A percentile compares a stretch with the other conserved stretches of the same genome.
Evolutionary conservation across 2,113 vertebrate genomes (phyloP).

Genomic region (Nettapus auritus): DNA sequence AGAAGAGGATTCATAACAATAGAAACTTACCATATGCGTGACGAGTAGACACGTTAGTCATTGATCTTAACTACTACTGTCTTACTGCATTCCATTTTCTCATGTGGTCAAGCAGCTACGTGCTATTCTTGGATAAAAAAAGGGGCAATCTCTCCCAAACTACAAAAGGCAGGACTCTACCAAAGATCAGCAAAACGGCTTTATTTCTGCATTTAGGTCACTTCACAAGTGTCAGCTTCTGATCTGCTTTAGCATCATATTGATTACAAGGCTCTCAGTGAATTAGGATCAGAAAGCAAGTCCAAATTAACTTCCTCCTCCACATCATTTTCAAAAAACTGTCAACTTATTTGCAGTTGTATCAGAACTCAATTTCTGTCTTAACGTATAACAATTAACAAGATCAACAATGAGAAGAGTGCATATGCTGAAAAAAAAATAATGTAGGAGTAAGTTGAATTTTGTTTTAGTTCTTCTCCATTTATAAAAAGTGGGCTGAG

Average conservation of each 20-base stretch:
- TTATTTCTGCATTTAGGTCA: background rate
- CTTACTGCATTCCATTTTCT: background rate
- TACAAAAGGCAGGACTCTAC: background rate
- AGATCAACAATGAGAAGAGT: background rate
- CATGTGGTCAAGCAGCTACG: fast-evolving
- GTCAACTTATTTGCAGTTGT: background rate
- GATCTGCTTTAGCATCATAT: background rate
- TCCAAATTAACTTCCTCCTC: background rate
- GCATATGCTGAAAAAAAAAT: background rate
- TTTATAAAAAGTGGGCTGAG: background rate
- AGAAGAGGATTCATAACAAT: background rate
- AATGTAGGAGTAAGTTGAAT: background rate
- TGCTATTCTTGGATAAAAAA: background rate
- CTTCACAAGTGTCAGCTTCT: background rate
- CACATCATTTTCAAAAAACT: background rate
- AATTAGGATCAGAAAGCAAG: background rate
- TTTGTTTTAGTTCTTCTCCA: background rate
- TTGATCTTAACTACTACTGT: background rate
- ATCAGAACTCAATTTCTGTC: background rate
- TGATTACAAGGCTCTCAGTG: background rate
- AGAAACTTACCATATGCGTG: background rate
- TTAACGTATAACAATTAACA: background rate
- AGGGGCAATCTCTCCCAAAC: background rate
- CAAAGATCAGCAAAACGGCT: background rate
- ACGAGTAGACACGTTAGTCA: background rate